Base-by-base conservation (phyloP, 1,140 invertebrate species). In the Sesamia nonagrioides region DNA sequence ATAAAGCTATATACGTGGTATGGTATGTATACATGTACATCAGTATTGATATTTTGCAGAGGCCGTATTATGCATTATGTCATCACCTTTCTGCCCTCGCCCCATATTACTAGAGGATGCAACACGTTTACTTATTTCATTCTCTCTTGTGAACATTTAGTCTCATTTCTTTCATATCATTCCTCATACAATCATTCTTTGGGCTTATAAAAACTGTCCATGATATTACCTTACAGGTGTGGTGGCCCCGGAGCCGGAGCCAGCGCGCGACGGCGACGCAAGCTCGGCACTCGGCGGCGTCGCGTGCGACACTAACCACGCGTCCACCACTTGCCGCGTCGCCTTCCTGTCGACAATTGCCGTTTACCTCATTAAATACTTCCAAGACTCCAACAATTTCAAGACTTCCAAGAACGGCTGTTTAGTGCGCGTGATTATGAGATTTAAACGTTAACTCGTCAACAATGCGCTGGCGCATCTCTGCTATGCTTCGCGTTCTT, bases 261-360 rank as follows among this genome's bases (percentile, higher is more conserved):
- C 93, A 4, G 93, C 96, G 42, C 97, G 95, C 33, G 96, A 96
- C 45, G 97, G 96, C 50, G 97, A 97, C 45, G 96, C 95, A 17
- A 96, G 94, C 84, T 96, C 96, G 71, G 95, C 95, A 79, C 95
- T 95, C 61, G 96, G 96, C 76, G 96, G 96, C 18, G 98, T 97
- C 82, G 98, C 97, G 91, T 98, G 98, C 4, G 98, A 97, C 52
- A 98, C 97, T 85, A 99, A 95, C 98, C 98, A 99, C 52, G 97
- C 96, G 92, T 99, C 98, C 78, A 99, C 98, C 87, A 98, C 97
- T 87, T 98, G 97, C 73, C 98, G 96, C 66, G 98, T 98, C 50
- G 98, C 98, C 96, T 99, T 99, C 92, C 98, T 98, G 95, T 8
- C 27, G 33, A 76, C 48, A 76, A 76, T 66, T 54, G 35, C 13